Percentiles rank a stretch among this genome's conserved stretches.
These are phyloP conservation scores for Thymelicus sylvestris DNA, from an alignment of 2,888 invertebrate genomes.

Conservation along the genomic window DNA sequence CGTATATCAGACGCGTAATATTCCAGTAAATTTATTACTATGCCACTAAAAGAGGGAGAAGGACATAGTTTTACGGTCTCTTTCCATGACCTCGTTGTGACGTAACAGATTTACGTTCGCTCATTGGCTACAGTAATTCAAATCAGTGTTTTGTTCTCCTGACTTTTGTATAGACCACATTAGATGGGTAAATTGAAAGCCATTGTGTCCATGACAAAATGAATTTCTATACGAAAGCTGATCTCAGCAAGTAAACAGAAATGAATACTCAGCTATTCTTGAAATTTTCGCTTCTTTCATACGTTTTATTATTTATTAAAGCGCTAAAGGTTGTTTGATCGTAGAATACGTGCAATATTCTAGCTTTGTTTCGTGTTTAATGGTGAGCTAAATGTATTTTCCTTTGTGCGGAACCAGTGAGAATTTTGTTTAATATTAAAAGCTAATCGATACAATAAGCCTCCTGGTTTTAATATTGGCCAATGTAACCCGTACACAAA, in stretches of 20 bases:
- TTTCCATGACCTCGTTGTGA: constrained; percentile 2
- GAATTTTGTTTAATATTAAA: too few relatives aligned
- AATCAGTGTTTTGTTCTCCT: constrained; percentile 19
- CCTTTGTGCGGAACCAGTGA: too few relatives aligned
- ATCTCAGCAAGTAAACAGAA: constrained; percentile 27
- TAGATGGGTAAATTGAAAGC: constrained; percentile 23
- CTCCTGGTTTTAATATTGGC: too few relatives aligned
- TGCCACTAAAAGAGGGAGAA: constrained; percentile 9
- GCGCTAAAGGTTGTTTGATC: neutral
- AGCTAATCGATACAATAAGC: too few relatives aligned
- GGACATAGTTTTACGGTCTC: neutral
- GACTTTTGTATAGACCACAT: constrained; percentile 29
- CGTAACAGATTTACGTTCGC: constrained; percentile 14
- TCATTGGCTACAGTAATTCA: constrained; percentile 19
- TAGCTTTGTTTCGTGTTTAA: neutral
- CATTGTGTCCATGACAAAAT: constrained; percentile 29
- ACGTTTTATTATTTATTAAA: constrained; percentile 5
- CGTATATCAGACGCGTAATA: constrained; percentile 9
- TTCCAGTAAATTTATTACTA: constrained; percentile 2
- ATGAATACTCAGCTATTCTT: constrained; percentile 18
- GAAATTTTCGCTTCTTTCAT: constrained; percentile 21
- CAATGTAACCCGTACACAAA: too few relatives aligned
- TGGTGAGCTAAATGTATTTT: too few relatives aligned
- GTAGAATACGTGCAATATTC: neutral
- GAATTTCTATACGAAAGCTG: constrained; percentile 34